These are phyloP conservation scores for Setophaga kirtlandii DNA, from an alignment of 2,113 vertebrate genomes.

Conservation along the genomic window DNA sequence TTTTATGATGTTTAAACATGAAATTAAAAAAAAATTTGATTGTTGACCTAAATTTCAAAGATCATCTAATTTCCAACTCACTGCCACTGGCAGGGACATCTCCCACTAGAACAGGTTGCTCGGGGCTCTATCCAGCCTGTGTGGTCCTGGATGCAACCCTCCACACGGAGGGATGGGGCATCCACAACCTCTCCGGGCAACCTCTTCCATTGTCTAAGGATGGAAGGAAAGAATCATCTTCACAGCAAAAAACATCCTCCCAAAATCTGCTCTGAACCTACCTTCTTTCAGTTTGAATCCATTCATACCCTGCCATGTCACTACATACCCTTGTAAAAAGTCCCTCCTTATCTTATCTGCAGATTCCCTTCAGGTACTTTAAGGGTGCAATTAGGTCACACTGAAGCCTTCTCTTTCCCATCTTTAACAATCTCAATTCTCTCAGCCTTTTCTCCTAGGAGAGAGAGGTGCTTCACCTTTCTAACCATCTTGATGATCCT, in stretches of 20 bases:
- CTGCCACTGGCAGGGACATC: background rate
- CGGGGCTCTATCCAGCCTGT: background rate
- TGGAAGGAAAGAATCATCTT: no score
- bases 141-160: background rate
- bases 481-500: background rate
- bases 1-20: background rate
- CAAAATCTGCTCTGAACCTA: background rate
- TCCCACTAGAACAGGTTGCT: background rate
- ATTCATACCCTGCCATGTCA: background rate
- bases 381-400: background rate
- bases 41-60: background rate
- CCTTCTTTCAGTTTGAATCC: background rate
- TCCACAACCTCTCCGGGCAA: background rate
- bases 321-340: background rate
- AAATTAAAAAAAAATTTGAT: background rate
- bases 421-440: background rate
- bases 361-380: background rate
- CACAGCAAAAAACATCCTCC: background rate
- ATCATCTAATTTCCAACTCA: rapidly evolving
- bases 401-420: background rate
- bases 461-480: background rate
- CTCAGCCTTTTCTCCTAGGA: background rate
- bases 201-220: background rate
- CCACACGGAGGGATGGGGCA: background rate
- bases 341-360: no score